Percentiles rank a stretch among this genome's conserved stretches.
These are phyloP conservation scores for Pseudanteris insignis DNA, from an alignment of 2,888 invertebrate species.

Conservation along the genomic window DNA sequence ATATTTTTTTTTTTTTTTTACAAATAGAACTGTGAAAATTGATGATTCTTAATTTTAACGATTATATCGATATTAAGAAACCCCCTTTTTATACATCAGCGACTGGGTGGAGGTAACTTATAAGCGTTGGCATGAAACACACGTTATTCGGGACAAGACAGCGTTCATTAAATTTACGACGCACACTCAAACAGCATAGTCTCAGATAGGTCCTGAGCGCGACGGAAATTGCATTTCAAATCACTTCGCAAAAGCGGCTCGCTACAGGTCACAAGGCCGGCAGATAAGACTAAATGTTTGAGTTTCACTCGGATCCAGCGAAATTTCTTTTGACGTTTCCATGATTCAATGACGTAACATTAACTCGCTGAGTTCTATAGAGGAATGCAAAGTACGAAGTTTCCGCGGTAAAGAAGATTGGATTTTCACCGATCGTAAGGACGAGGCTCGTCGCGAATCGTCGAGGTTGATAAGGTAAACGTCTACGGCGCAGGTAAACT, in stretches of 20 bases:
- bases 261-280: constrained; percentile 13
- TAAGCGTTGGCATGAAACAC: constrained; percentile 9
- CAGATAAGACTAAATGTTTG: constrained; percentile 34
- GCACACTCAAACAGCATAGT: constrained; percentile 37
- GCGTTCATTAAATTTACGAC: constrained; percentile 47
- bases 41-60: too few relatives aligned
- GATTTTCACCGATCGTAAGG: constrained; percentile 46
- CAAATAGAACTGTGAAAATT: too few relatives aligned
- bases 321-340: constrained; percentile 40
- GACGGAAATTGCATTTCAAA: constrained; percentile 60
- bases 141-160: constrained; percentile 24
- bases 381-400: constrained; percentile 48
- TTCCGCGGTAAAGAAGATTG: constrained; percentile 45
- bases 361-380: constrained; percentile 40
- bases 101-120: constrained; percentile 13
- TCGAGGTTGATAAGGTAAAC: constrained; percentile 46
- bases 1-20: too few relatives aligned
- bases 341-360: constrained; percentile 44
- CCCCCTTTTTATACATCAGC: too few relatives aligned
- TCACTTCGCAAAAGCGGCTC: constrained; percentile 50
- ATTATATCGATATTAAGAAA: too few relatives aligned
- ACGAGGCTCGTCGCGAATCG: constrained; percentile 17
- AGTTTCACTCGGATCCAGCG: constrained; percentile 36
- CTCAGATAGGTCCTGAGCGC: constrained; percentile 40
- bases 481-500: constrained; percentile 42